Evolutionary conservation across 2,888 invertebrate species (phyloP).

Genomic region (Agrotis ipsilon): DNA sequence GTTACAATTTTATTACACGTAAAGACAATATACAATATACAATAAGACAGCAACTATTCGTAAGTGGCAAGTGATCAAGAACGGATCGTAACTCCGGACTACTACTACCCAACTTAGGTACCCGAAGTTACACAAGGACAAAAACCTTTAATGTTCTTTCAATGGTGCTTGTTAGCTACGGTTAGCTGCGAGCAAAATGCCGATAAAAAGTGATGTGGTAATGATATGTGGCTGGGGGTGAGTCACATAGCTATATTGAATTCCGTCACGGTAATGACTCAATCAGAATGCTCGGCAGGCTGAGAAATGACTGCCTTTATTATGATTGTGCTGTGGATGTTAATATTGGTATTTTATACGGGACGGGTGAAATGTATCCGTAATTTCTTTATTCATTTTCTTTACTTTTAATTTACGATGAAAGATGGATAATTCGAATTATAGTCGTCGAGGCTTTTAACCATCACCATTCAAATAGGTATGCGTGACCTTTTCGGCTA

Average conservation of each 20-base stretch:
- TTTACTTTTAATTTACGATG: too few species aligned
- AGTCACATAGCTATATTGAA: conserved; percentile 65
- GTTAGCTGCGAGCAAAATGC: conserved; percentile 66
- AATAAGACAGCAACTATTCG: conserved; percentile 41
- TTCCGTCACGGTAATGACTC: conserved; percentile 68
- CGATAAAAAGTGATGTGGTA: conserved; percentile 73
- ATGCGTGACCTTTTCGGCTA: too few species aligned
- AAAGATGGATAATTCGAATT: too few species aligned
- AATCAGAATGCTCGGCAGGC: conserved; percentile 65
- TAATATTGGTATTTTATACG: neutral
- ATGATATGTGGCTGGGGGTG: conserved; percentile 67
- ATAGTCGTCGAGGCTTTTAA: too few species aligned
- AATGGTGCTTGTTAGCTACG: conserved; percentile 70
- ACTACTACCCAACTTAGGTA: conserved; percentile 16
- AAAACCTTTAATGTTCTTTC: conserved; percentile 76
- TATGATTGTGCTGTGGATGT: conserved; percentile 28
- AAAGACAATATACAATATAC: conserved; percentile 42
- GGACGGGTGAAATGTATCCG: neutral
- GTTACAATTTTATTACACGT: too few species aligned
- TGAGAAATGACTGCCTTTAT: conserved; percentile 33
- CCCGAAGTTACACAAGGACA: conserved; percentile 59
- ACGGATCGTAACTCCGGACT: conserved; percentile 42
- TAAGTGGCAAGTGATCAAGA: conserved; percentile 55
- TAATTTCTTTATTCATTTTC: neutral
- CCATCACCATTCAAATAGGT: too few species aligned